Evolutionary conservation across 2,113 vertebrate species (phyloP).

Genomic region (Phrynosoma platyrhinos): DNA sequence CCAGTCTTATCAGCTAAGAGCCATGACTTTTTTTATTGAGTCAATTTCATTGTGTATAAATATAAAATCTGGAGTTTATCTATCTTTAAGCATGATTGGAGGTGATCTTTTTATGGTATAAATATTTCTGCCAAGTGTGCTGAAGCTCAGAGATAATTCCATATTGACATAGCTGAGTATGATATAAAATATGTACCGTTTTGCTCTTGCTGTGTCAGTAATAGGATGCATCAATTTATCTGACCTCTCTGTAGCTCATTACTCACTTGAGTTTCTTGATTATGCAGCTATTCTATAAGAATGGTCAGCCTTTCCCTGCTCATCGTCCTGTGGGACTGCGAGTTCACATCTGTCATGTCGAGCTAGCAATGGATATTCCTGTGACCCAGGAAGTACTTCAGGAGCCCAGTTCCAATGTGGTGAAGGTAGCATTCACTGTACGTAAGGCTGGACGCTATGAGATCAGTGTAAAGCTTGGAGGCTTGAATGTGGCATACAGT

Average conservation of each 20-base stretch:
- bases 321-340: conserved; percentile 91
- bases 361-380: conserved; percentile 94
- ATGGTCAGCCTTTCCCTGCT: conserved; percentile 94
- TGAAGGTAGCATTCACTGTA: conserved; percentile 97
- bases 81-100: conserved; percentile 46
- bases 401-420: conserved; percentile 91
- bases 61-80: conserved; percentile 25
- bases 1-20: too few relatives aligned
- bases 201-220: conserved; percentile 1
- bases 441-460: conserved; percentile 96
- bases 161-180: not conserved
- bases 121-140: not conserved
- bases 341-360: conserved; percentile 95
- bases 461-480: conserved; percentile 93
- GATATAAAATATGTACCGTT: conserved; percentile 1
- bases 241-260: conserved; percentile 28
- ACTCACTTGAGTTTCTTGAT: conserved; percentile 46
- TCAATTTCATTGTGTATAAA: conserved; percentile 10
- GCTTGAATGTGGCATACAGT: conserved; percentile 95
- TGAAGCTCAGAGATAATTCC: not conserved
- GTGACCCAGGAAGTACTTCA: conserved; percentile 96
- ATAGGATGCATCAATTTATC: not conserved
- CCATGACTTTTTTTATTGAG: too few relatives aligned
- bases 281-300: conserved; percentile 94
- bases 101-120: conserved; percentile 23